These are phyloP conservation scores for Poecilia gillii DNA, from an alignment of 2,797 vertebrate species.

Conservation along the genomic window DNA sequence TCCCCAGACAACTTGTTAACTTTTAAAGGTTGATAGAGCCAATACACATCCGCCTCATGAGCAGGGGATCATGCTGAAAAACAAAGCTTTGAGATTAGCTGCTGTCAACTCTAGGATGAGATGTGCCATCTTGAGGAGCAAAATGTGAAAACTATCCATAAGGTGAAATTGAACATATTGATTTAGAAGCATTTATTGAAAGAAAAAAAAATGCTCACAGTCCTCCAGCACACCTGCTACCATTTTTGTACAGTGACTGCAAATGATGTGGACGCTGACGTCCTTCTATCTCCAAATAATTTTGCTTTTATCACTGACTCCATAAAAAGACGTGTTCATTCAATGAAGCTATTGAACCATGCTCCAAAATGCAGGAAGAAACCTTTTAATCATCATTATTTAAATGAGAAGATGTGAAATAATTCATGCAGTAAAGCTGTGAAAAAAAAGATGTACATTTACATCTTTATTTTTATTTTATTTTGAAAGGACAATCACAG, in stretches of 20 bases:
- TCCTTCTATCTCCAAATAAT: conserved; percentile 26
- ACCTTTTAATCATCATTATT: conserved; percentile 51
- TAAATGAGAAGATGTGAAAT: conserved; percentile 18
- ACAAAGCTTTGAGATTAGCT: conserved; percentile 82
- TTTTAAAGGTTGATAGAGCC: conserved; percentile 89
- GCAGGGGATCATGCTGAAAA: conserved; percentile 79
- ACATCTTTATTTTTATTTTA: background rate
- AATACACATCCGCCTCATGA: conserved; percentile 74
- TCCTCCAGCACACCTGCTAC: conserved; percentile 14
- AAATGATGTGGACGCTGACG: conserved; percentile 22
- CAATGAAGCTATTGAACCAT: background rate
- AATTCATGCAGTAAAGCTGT: background rate
- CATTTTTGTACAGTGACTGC: conserved; percentile 29
- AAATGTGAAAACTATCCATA: conserved; percentile 68
- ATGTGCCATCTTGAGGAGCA: conserved; percentile 67
- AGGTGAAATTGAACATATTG: conserved; percentile 70
- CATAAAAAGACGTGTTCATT: conserved; percentile 10
- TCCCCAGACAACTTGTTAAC: conserved; percentile 90
- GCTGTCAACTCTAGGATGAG: conserved; percentile 79
- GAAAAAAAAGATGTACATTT: background rate
- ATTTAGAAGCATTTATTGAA: conserved; percentile 67
- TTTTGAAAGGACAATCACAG: background rate
- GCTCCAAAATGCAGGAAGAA: conserved; percentile 24
- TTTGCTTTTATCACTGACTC: conserved; percentile 28
- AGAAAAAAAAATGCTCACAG: conserved; percentile 57